Conservation (phyloP, 2,113 vertebrate genomes). For the Stictonetta naevosa region DNA sequence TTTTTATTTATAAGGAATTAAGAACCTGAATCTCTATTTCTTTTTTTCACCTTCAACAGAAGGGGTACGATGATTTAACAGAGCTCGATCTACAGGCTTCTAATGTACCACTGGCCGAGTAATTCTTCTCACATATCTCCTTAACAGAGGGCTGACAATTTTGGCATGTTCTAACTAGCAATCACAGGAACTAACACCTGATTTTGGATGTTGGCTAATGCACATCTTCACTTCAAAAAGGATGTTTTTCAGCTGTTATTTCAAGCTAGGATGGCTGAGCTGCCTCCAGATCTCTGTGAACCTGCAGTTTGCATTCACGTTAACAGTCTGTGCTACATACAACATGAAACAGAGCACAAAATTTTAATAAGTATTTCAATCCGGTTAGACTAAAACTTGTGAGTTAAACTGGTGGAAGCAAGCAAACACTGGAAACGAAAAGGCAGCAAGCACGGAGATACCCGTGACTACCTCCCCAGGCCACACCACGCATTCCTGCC, state of each 20-base stretch:
- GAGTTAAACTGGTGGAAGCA: neutral
- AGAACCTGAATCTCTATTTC: neutral
- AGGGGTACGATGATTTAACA: neutral
- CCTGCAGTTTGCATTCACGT: neutral
- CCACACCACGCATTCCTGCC: neutral
- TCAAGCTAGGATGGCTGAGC: neutral
- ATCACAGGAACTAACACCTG: neutral
- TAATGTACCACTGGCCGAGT: neutral
- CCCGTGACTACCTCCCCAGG: neutral
- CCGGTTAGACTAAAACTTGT: neutral
- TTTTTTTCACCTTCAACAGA: neutral
- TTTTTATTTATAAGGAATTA: neutral
- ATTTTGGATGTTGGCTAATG: neutral
- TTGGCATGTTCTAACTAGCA: neutral
- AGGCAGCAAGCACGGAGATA: neutral
- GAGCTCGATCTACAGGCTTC: neutral
- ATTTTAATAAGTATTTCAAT: accelerated
- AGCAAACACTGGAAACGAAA: neutral
- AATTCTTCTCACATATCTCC: neutral
- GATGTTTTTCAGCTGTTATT: neutral
- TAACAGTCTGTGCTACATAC: neutral
- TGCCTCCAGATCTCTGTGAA: neutral
- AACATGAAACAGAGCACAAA: neutral
- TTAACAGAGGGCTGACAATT: neutral
- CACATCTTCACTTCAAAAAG: neutral